These are phyloP conservation scores for Branchellion lobata DNA, from an alignment of 2,888 invertebrate species.

Conservation along the genomic window DNA sequence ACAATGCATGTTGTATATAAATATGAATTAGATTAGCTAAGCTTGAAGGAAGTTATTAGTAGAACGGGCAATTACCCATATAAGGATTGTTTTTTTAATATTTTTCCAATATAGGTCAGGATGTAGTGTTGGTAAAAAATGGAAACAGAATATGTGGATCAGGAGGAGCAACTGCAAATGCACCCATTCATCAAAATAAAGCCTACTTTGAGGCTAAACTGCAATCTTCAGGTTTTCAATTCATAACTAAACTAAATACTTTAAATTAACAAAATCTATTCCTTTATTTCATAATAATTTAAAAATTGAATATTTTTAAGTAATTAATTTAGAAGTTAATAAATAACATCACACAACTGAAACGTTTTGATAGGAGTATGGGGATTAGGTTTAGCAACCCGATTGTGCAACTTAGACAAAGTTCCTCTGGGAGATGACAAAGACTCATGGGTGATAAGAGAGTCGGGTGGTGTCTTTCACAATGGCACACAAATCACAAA, in stretches of 20 bases:
- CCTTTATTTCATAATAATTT: not conserved
- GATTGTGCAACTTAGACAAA: constrained; percentile 80
- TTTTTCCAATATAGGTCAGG: constrained; percentile 84
- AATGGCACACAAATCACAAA: constrained; percentile 77
- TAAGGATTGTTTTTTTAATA: too few species aligned
- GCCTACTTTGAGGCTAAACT: constrained; percentile 97
- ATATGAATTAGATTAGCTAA: too few species aligned
- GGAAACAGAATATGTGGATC: constrained; percentile 89
- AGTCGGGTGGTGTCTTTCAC: constrained; percentile 83
- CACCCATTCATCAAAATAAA: constrained; percentile 89
- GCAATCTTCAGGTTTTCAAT: constrained; percentile 91
- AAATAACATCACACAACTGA: not conserved
- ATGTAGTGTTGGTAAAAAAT: constrained; percentile 91
- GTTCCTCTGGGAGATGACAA: constrained; percentile 83
- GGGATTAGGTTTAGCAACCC: constrained; percentile 90
- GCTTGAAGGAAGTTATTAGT: too few species aligned
- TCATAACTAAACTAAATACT: too few species aligned
- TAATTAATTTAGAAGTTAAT: not conserved
- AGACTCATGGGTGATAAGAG: constrained; percentile 87
- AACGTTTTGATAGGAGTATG: constrained; percentile 66
- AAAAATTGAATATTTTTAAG: not conserved
- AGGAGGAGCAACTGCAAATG: constrained; percentile 89
- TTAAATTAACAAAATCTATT: constrained; percentile 16
- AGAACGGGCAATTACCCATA: too few species aligned
- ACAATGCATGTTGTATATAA: too few species aligned